Evolutionary conservation across 2,888 invertebrate genomes (phyloP).

Genomic region (Geophilus truncorum): DNA sequence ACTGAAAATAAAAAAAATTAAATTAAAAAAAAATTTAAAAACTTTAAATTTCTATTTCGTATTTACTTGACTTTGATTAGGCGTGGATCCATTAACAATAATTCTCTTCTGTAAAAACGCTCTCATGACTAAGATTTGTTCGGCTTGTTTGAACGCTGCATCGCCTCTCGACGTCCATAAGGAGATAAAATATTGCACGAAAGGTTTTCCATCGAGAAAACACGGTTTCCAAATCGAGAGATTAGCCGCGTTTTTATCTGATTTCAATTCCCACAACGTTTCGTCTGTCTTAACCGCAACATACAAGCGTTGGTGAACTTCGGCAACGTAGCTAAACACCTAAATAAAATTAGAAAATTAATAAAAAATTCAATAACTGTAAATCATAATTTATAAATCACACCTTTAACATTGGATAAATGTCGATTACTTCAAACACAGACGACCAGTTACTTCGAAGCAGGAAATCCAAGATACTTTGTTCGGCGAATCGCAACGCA

Average conservation of each 20-base stretch:
- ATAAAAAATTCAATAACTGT: neutral
- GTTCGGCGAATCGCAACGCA: neutral
- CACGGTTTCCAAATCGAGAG: neutral
- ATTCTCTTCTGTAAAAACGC: neutral
- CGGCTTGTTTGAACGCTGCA: neutral
- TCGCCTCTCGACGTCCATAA: neutral
- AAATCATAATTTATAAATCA: neutral
- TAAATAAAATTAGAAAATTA: neutral
- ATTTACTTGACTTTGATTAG: neutral
- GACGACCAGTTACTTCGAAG: neutral
- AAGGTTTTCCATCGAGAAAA: neutral
- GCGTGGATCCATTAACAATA: neutral
- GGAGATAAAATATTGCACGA: neutral
- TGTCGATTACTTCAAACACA: neutral
- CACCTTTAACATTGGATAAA: conserved; percentile 33
- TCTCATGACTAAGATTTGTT: neutral
- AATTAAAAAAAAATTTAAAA: neutral
- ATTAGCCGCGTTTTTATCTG: neutral
- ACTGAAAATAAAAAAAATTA: neutral
- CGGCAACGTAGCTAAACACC: neutral
- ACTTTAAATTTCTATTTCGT: too few relatives aligned
- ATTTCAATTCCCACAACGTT: neutral
- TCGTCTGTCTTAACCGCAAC: neutral
- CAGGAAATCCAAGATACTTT: conserved; percentile 19
- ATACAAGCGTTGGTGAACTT: neutral